Conservation (phyloP, 2,888 invertebrate species). For the Nephrotoma guestfalica region DNA sequence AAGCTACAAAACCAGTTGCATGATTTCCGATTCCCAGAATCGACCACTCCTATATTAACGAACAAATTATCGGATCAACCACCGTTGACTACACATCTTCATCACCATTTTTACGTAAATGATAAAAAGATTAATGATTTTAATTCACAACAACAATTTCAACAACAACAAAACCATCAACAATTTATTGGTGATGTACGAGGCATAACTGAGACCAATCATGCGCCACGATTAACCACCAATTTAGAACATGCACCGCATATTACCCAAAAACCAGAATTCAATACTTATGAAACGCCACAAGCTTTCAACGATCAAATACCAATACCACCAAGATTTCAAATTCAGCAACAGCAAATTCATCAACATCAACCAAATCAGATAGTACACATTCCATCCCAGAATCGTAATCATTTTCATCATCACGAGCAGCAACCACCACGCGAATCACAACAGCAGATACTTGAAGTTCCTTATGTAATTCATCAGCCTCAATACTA, state of each 20-base stretch:
- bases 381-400: not conserved
- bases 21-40: slow-evolving; percentile 5
- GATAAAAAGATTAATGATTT: slow-evolving; percentile 11
- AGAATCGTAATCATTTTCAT: slow-evolving; percentile 1
- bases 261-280: not conserved
- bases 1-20: not conserved
- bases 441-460: not conserved
- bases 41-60: not conserved
- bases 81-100: slow-evolving; percentile 25
- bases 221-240: not conserved
- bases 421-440: not conserved
- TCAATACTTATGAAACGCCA: not conserved
- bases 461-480: not conserved
- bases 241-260: not conserved
- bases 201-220: not conserved
- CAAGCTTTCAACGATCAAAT: slow-evolving; percentile 2
- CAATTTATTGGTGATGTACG: not conserved
- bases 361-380: slow-evolving; percentile 7
- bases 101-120: slow-evolving; percentile 31
- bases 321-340: not conserved
- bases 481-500: not conserved
- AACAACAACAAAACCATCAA: not conserved
- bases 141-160: not conserved
- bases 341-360: not conserved
- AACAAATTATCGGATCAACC: not conserved